Percentiles rank a stretch among this genome's conserved stretches.
These are phyloP conservation scores for Stenodera caucasica DNA, from an alignment of 2,888 invertebrate genomes.

Conservation along the genomic window DNA sequence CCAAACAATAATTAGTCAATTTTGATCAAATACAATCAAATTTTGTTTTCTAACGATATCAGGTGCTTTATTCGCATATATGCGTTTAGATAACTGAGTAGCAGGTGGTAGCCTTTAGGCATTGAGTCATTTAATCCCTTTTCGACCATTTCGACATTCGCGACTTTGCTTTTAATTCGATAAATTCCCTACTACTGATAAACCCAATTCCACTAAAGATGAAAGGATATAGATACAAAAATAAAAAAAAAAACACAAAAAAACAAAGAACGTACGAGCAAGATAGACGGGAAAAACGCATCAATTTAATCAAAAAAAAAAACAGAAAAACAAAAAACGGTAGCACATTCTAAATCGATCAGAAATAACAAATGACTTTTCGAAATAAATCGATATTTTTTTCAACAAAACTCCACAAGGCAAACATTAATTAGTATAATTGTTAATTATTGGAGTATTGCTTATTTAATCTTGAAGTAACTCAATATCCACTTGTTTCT, in stretches of 20 bases:
- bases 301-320: slow-evolving; percentile 1
- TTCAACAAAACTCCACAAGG: too few relatives aligned
- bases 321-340: too few relatives aligned
- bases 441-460: too few relatives aligned
- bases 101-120: slow-evolving; percentile 26
- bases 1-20: neutral
- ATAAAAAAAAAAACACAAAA: neutral
- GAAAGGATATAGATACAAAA: neutral
- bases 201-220: neutral
- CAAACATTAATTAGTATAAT: too few relatives aligned
- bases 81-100: neutral
- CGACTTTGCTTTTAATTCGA: slow-evolving; percentile 35
- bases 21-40: too few relatives aligned
- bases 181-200: slow-evolving; percentile 22
- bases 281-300: neutral
- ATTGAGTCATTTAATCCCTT: slow-evolving; percentile 25
- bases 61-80: slow-evolving; percentile 1
- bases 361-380: neutral
- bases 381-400: too few relatives aligned
- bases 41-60: too few relatives aligned
- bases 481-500: slow-evolving; percentile 41
- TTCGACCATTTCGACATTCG: slow-evolving; percentile 33
- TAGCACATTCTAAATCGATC: neutral
- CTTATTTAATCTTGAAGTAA: slow-evolving; percentile 32
- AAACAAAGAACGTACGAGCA: too few relatives aligned